Conservation (phyloP, 2,888 invertebrate genomes). For the Apocheima hispidaria region DNA sequence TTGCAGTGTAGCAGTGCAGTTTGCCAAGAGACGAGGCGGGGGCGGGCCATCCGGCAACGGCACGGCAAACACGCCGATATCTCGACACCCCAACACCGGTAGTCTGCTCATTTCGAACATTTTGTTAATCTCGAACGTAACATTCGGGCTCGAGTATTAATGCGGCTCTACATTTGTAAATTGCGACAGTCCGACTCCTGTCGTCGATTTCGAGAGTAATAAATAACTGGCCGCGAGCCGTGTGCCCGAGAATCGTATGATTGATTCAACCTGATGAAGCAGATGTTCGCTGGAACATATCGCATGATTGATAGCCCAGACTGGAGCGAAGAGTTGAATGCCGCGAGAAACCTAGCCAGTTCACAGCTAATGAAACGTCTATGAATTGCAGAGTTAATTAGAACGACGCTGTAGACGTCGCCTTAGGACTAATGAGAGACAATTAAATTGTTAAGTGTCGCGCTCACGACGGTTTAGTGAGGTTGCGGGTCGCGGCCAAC, state of each 20-base stretch:
- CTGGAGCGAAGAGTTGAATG: conserved; percentile 49
- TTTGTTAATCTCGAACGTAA: conserved; percentile 54
- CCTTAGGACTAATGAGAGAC: conserved; percentile 79
- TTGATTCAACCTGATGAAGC: conserved; percentile 73
- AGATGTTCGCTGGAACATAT: conserved; percentile 63
- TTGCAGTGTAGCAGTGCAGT: conserved; percentile 81
- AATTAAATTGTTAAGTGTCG: conserved; percentile 82
- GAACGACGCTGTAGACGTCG: conserved; percentile 70
- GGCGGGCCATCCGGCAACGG: conserved; percentile 73
- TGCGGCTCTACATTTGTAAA: conserved; percentile 62
- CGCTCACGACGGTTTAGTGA: conserved; percentile 77
- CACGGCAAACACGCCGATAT: conserved; percentile 68
- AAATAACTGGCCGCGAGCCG: conserved; percentile 68
- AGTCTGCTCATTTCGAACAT: conserved; percentile 57
- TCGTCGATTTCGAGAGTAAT: conserved; percentile 68
- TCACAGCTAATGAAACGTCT: conserved; percentile 70
- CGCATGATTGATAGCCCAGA: conserved; percentile 70
- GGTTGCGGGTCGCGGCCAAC: conserved; percentile 77
- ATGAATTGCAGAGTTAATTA: conserved; percentile 75
- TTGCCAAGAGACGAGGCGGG: conserved; percentile 81
- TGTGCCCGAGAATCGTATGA: conserved; percentile 67
- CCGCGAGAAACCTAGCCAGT: conserved; percentile 48
- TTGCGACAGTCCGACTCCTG: conserved; percentile 65
- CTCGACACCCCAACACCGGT: conserved; percentile 64
- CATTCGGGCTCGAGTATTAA: conserved; percentile 52